A percentile compares a stretch with the other conserved stretches of the same genome.
These are phyloP conservation scores for Automeris io DNA, from an alignment of 2,888 invertebrate genomes.

Conservation along the genomic window DNA sequence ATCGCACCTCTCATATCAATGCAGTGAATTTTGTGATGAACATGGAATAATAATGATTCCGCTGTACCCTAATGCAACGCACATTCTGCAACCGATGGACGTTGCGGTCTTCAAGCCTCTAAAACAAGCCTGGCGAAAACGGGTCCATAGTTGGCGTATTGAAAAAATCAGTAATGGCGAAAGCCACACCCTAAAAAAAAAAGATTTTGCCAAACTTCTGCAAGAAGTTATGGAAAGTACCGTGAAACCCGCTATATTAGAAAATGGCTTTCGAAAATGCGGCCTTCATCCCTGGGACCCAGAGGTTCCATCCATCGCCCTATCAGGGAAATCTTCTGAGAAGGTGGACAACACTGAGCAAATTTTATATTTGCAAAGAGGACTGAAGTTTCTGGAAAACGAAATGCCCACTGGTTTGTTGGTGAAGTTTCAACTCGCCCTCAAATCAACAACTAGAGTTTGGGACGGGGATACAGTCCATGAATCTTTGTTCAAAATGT, in stretches of 20 bases:
- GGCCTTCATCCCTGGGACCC: constrained; percentile 16
- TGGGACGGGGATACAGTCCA: no score
- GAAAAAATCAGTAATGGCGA: constrained; percentile 13
- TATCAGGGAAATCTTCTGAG: constrained; percentile 4
- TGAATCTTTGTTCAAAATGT: no score
- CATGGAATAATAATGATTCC: no score
- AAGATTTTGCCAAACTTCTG: constrained; percentile 17
- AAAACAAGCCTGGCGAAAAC: constrained; percentile 12
- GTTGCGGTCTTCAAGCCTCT: constrained; percentile 12
- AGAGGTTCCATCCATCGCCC: no score
- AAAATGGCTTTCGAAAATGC: constrained; percentile 17
- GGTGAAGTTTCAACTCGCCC: no score
- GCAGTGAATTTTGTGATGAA: no score
- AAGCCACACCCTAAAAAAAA: constrained; percentile 15
- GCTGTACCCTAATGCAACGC: no score
- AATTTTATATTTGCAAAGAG: constrained; percentile 15
- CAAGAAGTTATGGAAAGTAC: constrained; percentile 14
- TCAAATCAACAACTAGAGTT: no score
- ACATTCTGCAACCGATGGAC: no score
- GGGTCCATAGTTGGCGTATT: constrained; percentile 12
- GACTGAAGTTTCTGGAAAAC: constrained; percentile 13
- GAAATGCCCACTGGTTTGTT: constrained; percentile 11
- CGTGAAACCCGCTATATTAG: constrained; percentile 14
- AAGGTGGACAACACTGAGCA: constrained; percentile 12
- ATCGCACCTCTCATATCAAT: constrained; percentile 24